Base-by-base conservation (phyloP, 2,113 vertebrate genomes). In the Elanus axillaris region DNA sequence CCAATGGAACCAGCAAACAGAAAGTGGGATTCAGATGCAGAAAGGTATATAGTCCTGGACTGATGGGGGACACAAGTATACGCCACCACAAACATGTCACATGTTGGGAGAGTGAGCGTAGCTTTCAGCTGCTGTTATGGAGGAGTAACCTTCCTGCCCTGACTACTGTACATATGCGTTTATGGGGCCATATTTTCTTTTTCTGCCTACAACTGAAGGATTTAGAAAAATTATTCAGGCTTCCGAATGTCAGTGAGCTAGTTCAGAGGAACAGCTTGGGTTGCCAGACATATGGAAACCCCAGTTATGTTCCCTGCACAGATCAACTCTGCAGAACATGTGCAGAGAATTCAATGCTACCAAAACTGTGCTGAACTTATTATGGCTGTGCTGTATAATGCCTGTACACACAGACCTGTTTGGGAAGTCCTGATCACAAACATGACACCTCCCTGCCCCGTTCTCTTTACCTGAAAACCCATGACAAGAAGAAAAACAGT, bases 101-200 rank as follows among this genome's bases (percentile, higher is more conserved):
- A 1, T 3, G 23, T 19, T 40, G 52, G 34, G 42, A 74, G 6
- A 50, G 23, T 10, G 66, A 34, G 23, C 0, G 1, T 0, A 29
- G 50, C 40, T 79, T 50, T 47, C 3, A 11, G 55, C 5, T 50
- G 72, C 60, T 79, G 47, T 52, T 32, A 6, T 4, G 2, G 56
- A 78, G 56, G 50, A 80, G 73, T 50, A 69, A 9, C 19, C 27
- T 52, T 66, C 56, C 45, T 6, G 14, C 38, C 36, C 25, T 2
- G 6, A 26, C 7, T 47, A 26, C 62, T 42, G 18, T 11, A 34
- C 26, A 7, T 43, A 25, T 55, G 74, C 59, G 52, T 86, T 92
- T 45, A 68, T 77, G 62, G 19, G 38, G 38, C 20, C 31, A 1
- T 38, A 50, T 67, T 90, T 79, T 63, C 42, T 68, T 78, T 81